phyloP scores from a whole-genome alignment of 2,113 vertebrate species.

The Myotis yumanensis region DNA sequence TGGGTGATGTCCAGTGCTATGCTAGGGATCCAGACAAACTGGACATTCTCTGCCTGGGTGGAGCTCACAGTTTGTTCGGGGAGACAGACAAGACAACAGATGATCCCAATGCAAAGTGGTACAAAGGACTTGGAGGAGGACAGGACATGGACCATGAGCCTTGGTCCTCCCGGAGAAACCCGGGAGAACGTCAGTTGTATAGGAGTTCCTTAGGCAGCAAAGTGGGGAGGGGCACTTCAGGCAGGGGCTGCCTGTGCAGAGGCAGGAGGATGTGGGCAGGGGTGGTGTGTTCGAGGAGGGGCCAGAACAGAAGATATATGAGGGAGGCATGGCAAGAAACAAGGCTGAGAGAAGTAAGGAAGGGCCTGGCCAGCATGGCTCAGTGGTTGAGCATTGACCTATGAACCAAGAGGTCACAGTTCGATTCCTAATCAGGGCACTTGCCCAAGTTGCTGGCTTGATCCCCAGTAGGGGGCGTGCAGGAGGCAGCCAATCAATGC shows the following conservation, averaged over 20 bases:
- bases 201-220: not conserved
- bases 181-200: not conserved
- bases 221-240: not conserved
- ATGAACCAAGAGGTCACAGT: no score
- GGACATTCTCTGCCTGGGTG: not conserved
- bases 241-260: not conserved
- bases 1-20: not conserved
- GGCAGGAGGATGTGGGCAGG: not conserved
- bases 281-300: not conserved
- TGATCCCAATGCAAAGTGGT: not conserved
- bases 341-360: not conserved
- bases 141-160: not conserved
- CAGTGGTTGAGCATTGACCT: no score
- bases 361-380: not conserved
- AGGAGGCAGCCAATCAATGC: no score
- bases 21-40: not conserved
- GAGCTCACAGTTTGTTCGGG: not conserved
- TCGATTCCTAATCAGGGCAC: no score
- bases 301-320: not conserved
- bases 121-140: not conserved
- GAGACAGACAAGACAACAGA: not conserved
- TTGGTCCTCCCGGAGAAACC: not conserved
- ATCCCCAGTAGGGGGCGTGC: no score
- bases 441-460: no score
- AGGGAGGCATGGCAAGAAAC: not conserved